Evolutionary conservation across 2,797 vertebrate species (phyloP), one percentile per base, ranked within the genome.

Genomic region (Sphaeramia orbicularis): DNA sequence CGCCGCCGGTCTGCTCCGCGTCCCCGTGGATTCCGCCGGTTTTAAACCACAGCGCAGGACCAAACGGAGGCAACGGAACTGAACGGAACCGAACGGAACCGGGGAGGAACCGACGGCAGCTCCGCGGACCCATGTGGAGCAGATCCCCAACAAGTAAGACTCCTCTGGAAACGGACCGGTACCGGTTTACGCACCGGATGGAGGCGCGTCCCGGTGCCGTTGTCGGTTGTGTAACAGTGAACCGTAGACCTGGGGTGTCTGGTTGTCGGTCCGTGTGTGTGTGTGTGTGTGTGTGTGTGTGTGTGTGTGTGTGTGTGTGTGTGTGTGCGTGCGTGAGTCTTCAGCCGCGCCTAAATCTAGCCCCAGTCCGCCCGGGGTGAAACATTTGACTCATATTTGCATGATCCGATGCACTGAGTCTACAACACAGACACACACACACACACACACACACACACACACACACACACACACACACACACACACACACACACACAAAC

Each of bases 361-460:
- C 44, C 61, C 66, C 63, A 62, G 56, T 18, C 70, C 64, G 78
- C 73, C 61, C 40, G 65, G 70, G 80, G 47, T 75, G 32, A 78
- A 81, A 71, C 65, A 91, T 94, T 93, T 94, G 92, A 91, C 90
- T 94, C 55, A 55, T 32, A 91, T 93, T 93, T 94, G 92, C 93
- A 94, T 93, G 83, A 83, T 66, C 52, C 71, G 55, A 57, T 24
- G 21, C 60, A 41, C 42, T 49, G 55, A 9, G 13, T 4, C 48
- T 30, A 53, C 35, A n/a, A n/a, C n/a, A n/a, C n/a, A n/a, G n/a
- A n/a, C 58, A 32, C 42, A 49, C 24, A 24, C 30, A 18, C 27
- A 41, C 21, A 44, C 10, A 13, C 52, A 11, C 42, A 19, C 40
- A 10, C 41, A 36, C 21, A 14, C 45, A 19, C 53, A 16, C 51